Base-by-base conservation (phyloP, 2,113 vertebrate genomes). In the Rhipidura dahli region DNA sequence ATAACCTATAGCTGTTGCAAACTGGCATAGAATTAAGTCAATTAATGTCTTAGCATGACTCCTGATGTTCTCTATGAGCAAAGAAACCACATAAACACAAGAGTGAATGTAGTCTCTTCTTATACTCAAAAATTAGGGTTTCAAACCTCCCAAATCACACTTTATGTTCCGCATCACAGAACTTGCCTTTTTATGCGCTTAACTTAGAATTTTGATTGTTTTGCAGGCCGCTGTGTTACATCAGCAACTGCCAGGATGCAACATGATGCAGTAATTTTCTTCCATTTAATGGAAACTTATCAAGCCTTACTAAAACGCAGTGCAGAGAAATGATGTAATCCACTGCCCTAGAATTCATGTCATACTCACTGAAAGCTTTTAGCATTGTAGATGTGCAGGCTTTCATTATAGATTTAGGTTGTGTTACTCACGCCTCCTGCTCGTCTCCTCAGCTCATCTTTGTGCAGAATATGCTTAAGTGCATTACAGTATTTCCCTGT, bases 381-480 rank as follows among this genome's bases (percentile, higher is more conserved):
- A 85, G 31, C 28, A 49, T 22, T 92, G 50, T 54, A 57, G 45
- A 83, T 79, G 18, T 83, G 30, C 63, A 80, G 35, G 33, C 19
- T 94, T 88, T 91, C 71, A 66, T 88, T 92, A 91, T 19, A 92
- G 49, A 94, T 90, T 94, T 94, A 90, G 71, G 75, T 93, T 84
- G 81, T 44, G 22, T 68, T 96, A 80, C 70, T 96, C n/a, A 76
- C 0, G 5, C 59, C 35, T 80, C 30, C 39, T 66, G 45, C 59
- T 85, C 78, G 47, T 82, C 37, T 84, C 51, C 40, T 57, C 84
- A 77, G 61, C 33, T 94, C 37, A 16, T 54, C 42, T 88, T 69
- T 73, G 61, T 82, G 53, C 53, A 76, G 73, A 93, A 85, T 70
- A 51, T 21, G 18, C 26, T 96, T 70, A 85, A 96, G 50, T 90